Evolutionary conservation across 2,797 vertebrate genomes (phyloP).

Genomic region (Sternotherus odoratus): DNA sequence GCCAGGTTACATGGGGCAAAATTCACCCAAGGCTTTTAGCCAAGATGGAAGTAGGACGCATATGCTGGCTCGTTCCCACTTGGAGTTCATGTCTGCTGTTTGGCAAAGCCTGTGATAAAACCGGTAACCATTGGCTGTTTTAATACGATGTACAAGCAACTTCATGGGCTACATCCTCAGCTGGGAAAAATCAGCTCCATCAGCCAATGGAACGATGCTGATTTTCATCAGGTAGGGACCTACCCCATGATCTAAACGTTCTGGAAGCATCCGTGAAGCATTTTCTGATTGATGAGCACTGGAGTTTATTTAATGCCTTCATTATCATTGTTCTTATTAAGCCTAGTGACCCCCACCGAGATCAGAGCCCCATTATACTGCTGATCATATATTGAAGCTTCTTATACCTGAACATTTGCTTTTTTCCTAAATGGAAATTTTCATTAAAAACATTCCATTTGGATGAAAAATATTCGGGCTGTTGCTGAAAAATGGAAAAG

Average conservation of each 20-base stretch:
- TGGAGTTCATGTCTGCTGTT: not conserved
- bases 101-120: not conserved
- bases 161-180: not conserved
- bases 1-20: not conserved
- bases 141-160: not conserved
- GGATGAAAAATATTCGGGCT: not conserved
- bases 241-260: not conserved
- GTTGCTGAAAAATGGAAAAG: not conserved
- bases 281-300: not conserved
- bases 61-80: not conserved
- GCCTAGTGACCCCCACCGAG: not conserved
- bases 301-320: not conserved
- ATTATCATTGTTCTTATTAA: not conserved
- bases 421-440: not conserved
- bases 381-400: not conserved
- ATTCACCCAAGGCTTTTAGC: not conserved
- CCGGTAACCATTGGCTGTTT: not conserved
- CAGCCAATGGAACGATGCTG: not conserved
- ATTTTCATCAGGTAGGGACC: not conserved
- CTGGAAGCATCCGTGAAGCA: not conserved
- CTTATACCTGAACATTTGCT: not conserved
- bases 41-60: not conserved
- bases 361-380: not conserved
- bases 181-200: not conserved
- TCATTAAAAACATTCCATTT: not conserved